Conservation (phyloP, 2,797 vertebrate genomes). For the Capromys pilorides region DNA sequence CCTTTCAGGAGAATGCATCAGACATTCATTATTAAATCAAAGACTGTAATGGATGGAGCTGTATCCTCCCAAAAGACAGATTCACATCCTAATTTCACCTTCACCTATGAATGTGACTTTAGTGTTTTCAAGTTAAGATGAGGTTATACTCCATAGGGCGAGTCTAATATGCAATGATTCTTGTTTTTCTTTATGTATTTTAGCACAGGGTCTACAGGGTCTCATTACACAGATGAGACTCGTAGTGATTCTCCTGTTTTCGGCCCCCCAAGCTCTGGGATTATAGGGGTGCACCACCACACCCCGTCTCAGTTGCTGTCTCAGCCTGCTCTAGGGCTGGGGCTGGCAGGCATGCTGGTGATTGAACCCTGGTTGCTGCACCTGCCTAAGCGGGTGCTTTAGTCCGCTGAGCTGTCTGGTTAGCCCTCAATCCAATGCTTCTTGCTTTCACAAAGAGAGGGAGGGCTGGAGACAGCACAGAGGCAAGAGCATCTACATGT, state of each 20-base stretch:
- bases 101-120: neutral
- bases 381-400: too few species aligned
- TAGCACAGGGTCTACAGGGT: too few species aligned
- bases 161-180: neutral
- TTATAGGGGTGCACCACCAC: too few species aligned
- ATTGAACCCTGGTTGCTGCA: too few species aligned
- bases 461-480: neutral
- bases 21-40: neutral
- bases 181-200: neutral
- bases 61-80: neutral
- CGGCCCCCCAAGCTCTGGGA: too few species aligned
- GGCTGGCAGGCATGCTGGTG: too few species aligned
- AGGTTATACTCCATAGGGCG: neutral
- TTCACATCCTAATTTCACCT: neutral
- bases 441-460: neutral
- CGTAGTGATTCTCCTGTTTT: too few species aligned
- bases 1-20: neutral
- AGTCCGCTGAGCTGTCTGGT: too few species aligned
- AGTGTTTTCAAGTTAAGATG: conserved; percentile 9
- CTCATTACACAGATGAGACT: too few species aligned
- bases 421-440: neutral
- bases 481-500: neutral
- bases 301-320: too few species aligned
- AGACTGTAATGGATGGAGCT: neutral
- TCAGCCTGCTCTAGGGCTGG: too few species aligned